A percentile compares a stretch with the other conserved stretches of the same genome.
Conservation (phyloP, 2,888 invertebrate species). For the Acanthococcus lagerstroemiae region DNA sequence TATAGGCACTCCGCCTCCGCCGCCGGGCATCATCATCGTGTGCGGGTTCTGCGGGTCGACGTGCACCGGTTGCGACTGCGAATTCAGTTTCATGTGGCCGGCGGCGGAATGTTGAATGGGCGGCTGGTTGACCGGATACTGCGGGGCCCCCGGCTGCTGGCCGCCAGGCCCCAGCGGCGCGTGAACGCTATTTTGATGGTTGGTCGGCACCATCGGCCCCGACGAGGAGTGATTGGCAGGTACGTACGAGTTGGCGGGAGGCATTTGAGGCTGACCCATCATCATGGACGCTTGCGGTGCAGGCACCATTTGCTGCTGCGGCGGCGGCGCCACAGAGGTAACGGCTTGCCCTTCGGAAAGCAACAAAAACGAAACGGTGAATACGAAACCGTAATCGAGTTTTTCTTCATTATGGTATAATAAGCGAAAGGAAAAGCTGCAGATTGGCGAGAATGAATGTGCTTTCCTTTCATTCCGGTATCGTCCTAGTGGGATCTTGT, state of each 20-base stretch:
- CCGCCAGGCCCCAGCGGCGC: not conserved
- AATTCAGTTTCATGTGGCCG: slow-evolving; percentile 66
- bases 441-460: no score
- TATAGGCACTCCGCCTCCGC: not conserved
- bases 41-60: slow-evolving; percentile 50
- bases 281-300: not conserved
- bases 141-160: not conserved
- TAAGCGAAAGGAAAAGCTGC: no score
- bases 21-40: not conserved
- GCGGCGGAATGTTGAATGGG: not conserved
- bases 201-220: not conserved
- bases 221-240: not conserved
- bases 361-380: not conserved
- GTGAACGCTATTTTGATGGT: not conserved
- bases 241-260: slow-evolving; percentile 4
- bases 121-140: not conserved
- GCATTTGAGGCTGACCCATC: slow-evolving; percentile 13
- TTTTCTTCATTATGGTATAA: no score
- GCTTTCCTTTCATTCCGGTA: no score
- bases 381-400: no score
- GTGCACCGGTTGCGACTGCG: slow-evolving; percentile 68
- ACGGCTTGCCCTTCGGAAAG: not conserved
- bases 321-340: not conserved
- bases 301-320: not conserved
- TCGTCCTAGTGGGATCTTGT: no score